phyloP scores from a whole-genome alignment of 2,797 vertebrate genomes.

The Sebastes itinus region DNA sequence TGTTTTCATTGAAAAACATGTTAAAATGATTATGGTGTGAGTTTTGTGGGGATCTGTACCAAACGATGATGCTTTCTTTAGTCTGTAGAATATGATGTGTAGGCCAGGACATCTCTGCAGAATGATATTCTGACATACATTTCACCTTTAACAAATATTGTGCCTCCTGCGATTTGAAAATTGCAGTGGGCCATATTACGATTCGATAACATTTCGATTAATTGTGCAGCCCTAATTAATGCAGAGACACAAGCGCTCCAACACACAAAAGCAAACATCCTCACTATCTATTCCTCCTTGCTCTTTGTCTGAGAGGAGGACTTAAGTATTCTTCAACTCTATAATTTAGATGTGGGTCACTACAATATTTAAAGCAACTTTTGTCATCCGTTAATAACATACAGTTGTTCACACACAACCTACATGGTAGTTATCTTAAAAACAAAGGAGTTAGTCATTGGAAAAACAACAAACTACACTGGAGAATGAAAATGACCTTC shows the following conservation, averaged over 20 bases:
- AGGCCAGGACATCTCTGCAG: no score
- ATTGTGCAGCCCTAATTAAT: no score
- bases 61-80: no score
- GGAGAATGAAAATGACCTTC: neutral
- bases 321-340: neutral
- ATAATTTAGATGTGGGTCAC: neutral
- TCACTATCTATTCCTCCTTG: neutral
- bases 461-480: neutral
- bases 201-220: no score
- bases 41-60: no score
- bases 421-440: neutral
- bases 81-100: no score
- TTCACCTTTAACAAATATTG: no score
- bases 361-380: conserved; percentile 8
- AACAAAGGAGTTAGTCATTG: neutral
- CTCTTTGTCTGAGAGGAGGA: neutral
- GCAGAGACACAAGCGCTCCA: neutral
- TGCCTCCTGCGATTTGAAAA: no score
- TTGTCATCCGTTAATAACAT: neutral
- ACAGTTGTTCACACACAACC: neutral
- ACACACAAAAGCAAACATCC: neutral
- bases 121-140: no score
- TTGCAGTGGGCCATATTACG: no score
- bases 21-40: no score
- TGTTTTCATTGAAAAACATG: no score